Conservation (phyloP, 2,797 vertebrate species). For the Siniperca obscura region DNA sequence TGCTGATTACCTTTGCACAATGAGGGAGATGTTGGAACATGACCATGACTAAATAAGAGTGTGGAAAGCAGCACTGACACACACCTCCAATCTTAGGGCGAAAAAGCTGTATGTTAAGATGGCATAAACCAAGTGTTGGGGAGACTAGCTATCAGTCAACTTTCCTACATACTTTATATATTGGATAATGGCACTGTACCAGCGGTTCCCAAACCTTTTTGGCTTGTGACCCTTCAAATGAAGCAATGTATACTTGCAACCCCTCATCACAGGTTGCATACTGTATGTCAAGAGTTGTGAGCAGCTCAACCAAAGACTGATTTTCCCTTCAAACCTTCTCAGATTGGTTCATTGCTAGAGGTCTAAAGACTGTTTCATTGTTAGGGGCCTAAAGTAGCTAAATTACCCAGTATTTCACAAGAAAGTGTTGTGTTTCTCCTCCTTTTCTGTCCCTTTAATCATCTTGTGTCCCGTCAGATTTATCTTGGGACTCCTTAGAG, state of each 20-base stretch:
- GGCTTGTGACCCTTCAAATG: not conserved
- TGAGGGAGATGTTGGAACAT: constrained; percentile 43
- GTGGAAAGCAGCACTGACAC: constrained; percentile 9
- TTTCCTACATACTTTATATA: not conserved
- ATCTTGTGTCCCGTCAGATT: not conserved
- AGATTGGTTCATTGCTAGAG: not conserved
- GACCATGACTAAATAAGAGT: constrained; percentile 32
- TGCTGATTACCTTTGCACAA: constrained; percentile 36
- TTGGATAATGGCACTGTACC: not conserved
- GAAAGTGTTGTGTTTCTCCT: not conserved
- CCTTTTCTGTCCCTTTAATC: not conserved
- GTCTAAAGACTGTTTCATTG: not conserved
- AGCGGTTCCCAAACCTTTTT: not conserved
- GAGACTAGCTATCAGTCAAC: constrained; percentile 23
- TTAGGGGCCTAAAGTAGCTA: not conserved
- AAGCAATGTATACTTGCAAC: not conserved
- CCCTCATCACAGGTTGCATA: not conserved
- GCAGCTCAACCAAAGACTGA: not conserved
- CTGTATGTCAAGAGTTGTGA: not conserved
- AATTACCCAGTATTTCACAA: not conserved
- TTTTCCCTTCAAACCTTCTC: not conserved
- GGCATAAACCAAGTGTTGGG: not conserved
- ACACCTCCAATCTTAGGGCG: not conserved
- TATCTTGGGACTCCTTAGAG: not conserved
- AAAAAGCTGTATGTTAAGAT: constrained; percentile 2